A percentile compares a stretch with the other conserved stretches of the same genome.
Evolutionary conservation across 2,888 invertebrate genomes (phyloP).

Genomic region (Xestia sexstrigata): DNA sequence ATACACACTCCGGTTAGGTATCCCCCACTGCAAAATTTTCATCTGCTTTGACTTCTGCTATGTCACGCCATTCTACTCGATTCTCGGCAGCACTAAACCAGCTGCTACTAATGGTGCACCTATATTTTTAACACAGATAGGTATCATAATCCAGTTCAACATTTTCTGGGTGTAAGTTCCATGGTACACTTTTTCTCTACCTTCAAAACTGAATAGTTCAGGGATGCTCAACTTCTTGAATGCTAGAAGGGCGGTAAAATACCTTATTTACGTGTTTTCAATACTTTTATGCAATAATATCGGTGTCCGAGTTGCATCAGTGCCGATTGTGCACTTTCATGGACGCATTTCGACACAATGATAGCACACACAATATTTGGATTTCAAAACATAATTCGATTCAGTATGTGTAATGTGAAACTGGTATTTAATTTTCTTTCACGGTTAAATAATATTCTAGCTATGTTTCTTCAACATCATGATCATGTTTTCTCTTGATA

Average conservation of each 20-base stretch:
- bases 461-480: background rate
- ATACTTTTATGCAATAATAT: slow-evolving; percentile 45
- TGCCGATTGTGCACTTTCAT: slow-evolving; percentile 54
- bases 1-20: background rate
- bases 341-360: slow-evolving; percentile 48
- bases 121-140: background rate
- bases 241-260: background rate
- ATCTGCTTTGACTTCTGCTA: background rate
- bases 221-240: background rate
- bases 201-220: background rate
- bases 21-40: background rate
- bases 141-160: background rate
- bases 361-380: slow-evolving; percentile 49
- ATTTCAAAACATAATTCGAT: slow-evolving; percentile 44
- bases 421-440: slow-evolving; percentile 18
- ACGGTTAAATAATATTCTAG: background rate
- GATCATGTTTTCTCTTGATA: background rate
- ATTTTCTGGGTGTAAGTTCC: background rate
- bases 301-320: slow-evolving; percentile 41
- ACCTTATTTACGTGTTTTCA: slow-evolving; percentile 37
- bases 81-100: background rate
- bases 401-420: slow-evolving; percentile 24
- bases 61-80: background rate
- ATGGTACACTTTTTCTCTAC: background rate
- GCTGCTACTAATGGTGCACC: background rate